These are phyloP conservation scores for Sebastes nivosus DNA, from an alignment of 2,797 vertebrate species.

Conservation along the genomic window DNA sequence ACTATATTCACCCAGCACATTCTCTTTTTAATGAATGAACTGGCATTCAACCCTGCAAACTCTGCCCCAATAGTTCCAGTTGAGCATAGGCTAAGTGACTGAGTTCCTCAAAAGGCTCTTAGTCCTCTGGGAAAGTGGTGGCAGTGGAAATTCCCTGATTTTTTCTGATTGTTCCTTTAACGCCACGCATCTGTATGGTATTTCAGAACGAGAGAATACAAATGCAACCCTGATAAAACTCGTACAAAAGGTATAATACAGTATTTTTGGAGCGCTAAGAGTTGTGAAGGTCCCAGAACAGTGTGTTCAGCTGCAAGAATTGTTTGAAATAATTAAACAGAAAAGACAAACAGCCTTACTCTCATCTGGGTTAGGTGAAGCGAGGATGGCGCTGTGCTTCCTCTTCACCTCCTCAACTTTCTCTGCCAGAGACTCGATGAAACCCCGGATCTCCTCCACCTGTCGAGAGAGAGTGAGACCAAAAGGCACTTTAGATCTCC, in stretches of 20 bases:
- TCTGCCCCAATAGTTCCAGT: background rate
- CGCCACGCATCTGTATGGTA: background rate
- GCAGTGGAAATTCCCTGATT: background rate
- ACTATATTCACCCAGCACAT: too few species aligned
- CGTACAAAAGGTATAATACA: too few species aligned
- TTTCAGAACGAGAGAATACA: background rate
- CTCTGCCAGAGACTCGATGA: constrained; percentile 92
- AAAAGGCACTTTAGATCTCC: constrained; percentile 29
- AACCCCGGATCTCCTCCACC: constrained; percentile 96
- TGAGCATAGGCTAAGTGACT: background rate
- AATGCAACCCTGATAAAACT: background rate
- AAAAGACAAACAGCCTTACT: constrained; percentile 60
- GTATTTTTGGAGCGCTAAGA: background rate
- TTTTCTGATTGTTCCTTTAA: background rate
- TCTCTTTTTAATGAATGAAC: background rate
- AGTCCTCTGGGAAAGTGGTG: background rate
- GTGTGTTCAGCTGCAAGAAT: background rate
- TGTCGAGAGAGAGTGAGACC: constrained; percentile 53
- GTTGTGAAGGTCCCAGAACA: background rate
- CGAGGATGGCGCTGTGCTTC: constrained; percentile 95
- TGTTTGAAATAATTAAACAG: background rate
- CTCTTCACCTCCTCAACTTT: constrained; percentile 97
- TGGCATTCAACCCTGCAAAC: background rate
- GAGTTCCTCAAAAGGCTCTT: background rate
- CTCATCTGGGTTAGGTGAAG: constrained; percentile 91